Evolutionary conservation across 2,888 invertebrate species (phyloP).

Genomic region (Acanthosepion lycidas): DNA sequence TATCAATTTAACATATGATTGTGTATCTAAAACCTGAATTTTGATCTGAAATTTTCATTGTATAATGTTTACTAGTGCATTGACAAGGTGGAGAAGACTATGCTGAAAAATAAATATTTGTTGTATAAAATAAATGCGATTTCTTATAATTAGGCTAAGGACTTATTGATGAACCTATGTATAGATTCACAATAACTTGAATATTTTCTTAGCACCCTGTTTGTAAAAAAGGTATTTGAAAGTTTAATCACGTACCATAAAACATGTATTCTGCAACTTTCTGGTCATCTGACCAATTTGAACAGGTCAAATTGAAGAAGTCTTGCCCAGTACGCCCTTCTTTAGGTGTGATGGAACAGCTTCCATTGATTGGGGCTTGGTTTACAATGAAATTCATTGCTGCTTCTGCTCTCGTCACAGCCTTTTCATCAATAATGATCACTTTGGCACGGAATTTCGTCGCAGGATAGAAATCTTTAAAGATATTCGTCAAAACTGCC

Average conservation of each 20-base stretch:
- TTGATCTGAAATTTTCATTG: no score
- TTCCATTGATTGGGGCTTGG: constrained; percentile 58
- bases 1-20: no score
- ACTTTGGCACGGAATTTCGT: constrained; percentile 56
- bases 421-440: constrained; percentile 23
- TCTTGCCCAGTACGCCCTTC: constrained; percentile 50
- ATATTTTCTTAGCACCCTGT: no score
- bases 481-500: constrained; percentile 58
- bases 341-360: constrained; percentile 58
- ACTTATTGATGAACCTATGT: no score
- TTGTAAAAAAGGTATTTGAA: neutral
- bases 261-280: constrained; percentile 62
- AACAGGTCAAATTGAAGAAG: constrained; percentile 55
- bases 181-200: no score
- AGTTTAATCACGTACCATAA: constrained; percentile 58
- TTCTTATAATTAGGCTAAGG: no score
- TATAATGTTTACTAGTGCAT: no score
- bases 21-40: no score
- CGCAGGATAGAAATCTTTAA: constrained; percentile 54
- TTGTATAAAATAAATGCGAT: no score
- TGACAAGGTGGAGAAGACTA: no score
- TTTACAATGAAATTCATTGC: constrained; percentile 58
- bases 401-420: constrained; percentile 49
- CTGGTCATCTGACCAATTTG: constrained; percentile 60
- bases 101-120: no score